These are phyloP conservation scores for Mystacornis crossleyi DNA, from an alignment of 2,113 vertebrate species.

Conservation along the genomic window DNA sequence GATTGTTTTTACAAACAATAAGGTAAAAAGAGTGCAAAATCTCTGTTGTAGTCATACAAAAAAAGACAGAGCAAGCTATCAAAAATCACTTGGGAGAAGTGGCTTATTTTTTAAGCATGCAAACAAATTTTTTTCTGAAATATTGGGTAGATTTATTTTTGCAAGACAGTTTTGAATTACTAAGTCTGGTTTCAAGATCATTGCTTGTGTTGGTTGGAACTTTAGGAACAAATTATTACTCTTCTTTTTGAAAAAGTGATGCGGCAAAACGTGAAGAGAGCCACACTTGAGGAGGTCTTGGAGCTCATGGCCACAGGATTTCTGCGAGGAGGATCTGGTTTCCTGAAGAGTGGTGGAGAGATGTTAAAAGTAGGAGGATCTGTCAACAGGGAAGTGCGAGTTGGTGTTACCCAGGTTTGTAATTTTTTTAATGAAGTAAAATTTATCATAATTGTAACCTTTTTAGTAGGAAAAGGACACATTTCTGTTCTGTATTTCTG, in stretches of 20 bases:
- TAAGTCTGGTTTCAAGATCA: neutral
- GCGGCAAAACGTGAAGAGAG: slow-evolving; percentile 97
- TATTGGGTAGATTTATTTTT: neutral
- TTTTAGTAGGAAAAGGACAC: neutral
- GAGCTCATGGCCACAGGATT: slow-evolving; percentile 98
- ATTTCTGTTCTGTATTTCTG: neutral
- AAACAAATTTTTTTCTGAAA: neutral
- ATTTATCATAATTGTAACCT: neutral
- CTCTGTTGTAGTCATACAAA: neutral
- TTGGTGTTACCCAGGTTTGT: slow-evolving; percentile 97
- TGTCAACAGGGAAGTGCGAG: slow-evolving; percentile 96
- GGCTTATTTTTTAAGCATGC: neutral
- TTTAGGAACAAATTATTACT: neutral
- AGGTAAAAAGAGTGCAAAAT: neutral
- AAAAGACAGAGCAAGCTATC: neutral
- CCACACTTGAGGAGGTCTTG: slow-evolving; percentile 94
- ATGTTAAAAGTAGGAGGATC: slow-evolving; percentile 98
- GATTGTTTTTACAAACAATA: neutral
- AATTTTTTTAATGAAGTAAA: neutral
- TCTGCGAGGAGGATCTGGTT: slow-evolving; percentile 94
- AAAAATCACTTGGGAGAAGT: neutral
- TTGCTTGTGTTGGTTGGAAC: neutral
- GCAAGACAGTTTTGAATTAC: neutral
- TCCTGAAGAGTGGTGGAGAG: slow-evolving; percentile 96
- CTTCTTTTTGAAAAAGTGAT: slow-evolving; percentile 82